Conservation (phyloP, 2,888 invertebrate genomes). For the Trimorus sp. region DNA sequence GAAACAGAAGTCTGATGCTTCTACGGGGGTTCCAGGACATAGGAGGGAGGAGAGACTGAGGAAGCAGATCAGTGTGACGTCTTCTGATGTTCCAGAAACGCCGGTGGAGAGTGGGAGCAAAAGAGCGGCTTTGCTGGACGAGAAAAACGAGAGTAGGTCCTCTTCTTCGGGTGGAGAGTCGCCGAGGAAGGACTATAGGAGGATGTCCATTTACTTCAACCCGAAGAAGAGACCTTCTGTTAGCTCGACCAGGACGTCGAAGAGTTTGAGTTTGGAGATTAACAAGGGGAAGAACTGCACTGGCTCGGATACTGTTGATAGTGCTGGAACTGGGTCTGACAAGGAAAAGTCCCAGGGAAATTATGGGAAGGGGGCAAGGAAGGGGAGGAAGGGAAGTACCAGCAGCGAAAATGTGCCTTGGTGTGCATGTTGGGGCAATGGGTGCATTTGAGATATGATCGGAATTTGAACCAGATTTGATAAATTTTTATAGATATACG, state of each 20-base stretch:
- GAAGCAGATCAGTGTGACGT: conserved; percentile 73
- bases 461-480: not conserved
- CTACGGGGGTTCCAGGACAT: conserved; percentile 65
- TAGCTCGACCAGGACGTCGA: conserved; percentile 72
- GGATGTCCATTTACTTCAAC: conserved; percentile 75
- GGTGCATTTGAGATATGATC: conserved; percentile 84
- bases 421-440: conserved; percentile 94
- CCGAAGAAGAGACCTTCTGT: conserved; percentile 75
- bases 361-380: conserved; percentile 82
- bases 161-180: conserved; percentile 81
- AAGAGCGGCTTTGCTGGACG: conserved; percentile 70
- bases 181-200: conserved; percentile 77
- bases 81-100: conserved; percentile 71
- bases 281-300: conserved; percentile 56
- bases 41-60: conserved; percentile 69
- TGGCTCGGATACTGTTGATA: conserved; percentile 72
- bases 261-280: conserved; percentile 74
- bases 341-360: conserved; percentile 82
- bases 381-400: conserved; percentile 85
- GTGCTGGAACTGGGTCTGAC: conserved; percentile 82
- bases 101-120: conserved; percentile 58
- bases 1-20: conserved; percentile 64
- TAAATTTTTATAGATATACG: not conserved
- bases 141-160: conserved; percentile 78
- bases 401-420: conserved; percentile 89